A percentile compares a stretch with the other conserved stretches of the same genome.
phyloP scores from a whole-genome alignment of 2,888 invertebrate genomes.

The Lasioglossum malachurum region DNA sequence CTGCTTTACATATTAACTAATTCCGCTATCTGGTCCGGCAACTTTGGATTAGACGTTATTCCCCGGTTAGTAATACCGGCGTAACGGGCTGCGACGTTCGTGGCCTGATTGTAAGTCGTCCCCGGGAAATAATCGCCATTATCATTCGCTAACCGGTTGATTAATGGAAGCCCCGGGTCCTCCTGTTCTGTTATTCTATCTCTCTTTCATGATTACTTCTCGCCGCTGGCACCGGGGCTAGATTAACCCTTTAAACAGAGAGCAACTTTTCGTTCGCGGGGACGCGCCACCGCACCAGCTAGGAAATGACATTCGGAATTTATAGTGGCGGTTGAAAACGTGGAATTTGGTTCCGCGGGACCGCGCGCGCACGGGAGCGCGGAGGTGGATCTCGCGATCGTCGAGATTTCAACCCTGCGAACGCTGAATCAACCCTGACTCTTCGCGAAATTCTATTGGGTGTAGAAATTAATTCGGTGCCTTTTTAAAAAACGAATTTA shows the following conservation, averaged over 20 bases:
- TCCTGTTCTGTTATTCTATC: not conserved
- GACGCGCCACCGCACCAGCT: not conserved
- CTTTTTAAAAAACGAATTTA: too few relatives aligned
- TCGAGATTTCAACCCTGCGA: not conserved
- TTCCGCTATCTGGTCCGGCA: constrained; percentile 63
- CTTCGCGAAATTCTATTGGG: not conserved
- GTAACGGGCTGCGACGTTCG: constrained; percentile 59
- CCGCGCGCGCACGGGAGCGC: not conserved
- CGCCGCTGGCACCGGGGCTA: not conserved
- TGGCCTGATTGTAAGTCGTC: constrained; percentile 64
- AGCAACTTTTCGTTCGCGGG: constrained; percentile 2
- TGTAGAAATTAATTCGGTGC: too few relatives aligned
- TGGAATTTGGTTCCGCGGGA: not conserved
- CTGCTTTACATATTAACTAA: constrained; percentile 74
- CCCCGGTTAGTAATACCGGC: constrained; percentile 69
- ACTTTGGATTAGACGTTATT: constrained; percentile 72
- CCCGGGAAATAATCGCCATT: constrained; percentile 41
- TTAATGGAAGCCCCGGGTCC: constrained; percentile 25
- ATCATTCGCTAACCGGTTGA: constrained; percentile 53
- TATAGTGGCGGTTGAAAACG: constrained; percentile 12
- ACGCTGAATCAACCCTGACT: not conserved
- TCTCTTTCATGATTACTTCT: not conserved
- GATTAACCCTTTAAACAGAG: constrained; percentile 10
- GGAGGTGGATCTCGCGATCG: not conserved
- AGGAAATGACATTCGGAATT: constrained; percentile 16